Conservation (phyloP, 1,140 invertebrate genomes). For the Plodia interpunctella region DNA sequence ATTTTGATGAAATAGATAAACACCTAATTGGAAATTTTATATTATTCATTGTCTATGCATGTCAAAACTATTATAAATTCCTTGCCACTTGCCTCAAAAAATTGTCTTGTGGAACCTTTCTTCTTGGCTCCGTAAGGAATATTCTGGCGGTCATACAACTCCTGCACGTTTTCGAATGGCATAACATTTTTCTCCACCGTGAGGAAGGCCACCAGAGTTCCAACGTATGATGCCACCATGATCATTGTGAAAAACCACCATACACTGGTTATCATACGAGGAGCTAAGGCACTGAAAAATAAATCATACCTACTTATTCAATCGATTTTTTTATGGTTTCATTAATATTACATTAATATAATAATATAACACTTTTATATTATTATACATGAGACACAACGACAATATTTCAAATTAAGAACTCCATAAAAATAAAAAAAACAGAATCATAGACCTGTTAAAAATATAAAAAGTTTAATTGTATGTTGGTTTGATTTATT, state of each 20-base stretch:
- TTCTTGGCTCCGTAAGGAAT: slow-evolving; percentile 92
- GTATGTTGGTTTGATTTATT: too few relatives aligned
- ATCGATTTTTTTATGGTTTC: too few relatives aligned
- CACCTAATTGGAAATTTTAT: slow-evolving; percentile 19
- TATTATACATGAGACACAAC: too few relatives aligned
- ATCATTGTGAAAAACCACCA: slow-evolving; percentile 99
- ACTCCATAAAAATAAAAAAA: too few relatives aligned
- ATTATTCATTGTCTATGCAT: too few relatives aligned
- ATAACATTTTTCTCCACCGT: slow-evolving; percentile 91
- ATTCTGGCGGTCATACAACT: slow-evolving; percentile 82
- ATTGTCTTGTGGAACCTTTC: slow-evolving; percentile 87
- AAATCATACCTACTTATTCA: background rate
- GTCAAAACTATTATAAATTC: too few relatives aligned
- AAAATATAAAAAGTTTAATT: too few relatives aligned
- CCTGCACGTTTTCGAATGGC: slow-evolving; percentile 90
- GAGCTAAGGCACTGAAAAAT: slow-evolving; percentile 83
- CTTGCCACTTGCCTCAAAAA: slow-evolving; percentile 85
- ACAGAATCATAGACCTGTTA: too few relatives aligned
- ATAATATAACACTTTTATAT: too few relatives aligned
- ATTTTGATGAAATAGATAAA: too few relatives aligned
- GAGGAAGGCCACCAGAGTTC: slow-evolving; percentile 89
- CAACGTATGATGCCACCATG: slow-evolving; percentile 96
- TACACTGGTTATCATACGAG: slow-evolving; percentile 86
- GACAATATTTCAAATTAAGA: too few relatives aligned
- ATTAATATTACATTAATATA: too few relatives aligned